These are phyloP conservation scores for Oophaga sylvatica DNA, from an alignment of 2,797 vertebrate species.

Conservation along the genomic window DNA sequence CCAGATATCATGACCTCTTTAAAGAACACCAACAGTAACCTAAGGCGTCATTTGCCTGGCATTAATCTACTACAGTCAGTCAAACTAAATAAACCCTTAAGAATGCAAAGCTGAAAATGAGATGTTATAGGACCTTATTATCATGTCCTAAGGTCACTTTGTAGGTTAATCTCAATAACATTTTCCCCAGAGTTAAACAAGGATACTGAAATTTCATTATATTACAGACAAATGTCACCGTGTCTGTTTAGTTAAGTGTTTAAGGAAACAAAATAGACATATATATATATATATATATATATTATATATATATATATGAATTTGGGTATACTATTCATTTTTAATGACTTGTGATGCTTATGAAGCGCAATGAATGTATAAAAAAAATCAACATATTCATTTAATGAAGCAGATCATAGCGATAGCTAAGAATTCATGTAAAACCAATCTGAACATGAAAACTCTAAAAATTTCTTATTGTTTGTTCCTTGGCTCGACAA, in stretches of 20 bases:
- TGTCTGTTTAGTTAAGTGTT: slow-evolving; percentile 61
- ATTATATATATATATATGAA: slow-evolving; percentile 26
- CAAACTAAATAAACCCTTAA: slow-evolving; percentile 77
- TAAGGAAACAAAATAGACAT: slow-evolving; percentile 62
- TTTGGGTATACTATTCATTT: slow-evolving; percentile 32
- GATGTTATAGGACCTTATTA: slow-evolving; percentile 73
- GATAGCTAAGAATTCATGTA: neutral
- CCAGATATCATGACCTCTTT: slow-evolving; percentile 73
- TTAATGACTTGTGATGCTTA: neutral
- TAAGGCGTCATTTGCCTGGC: slow-evolving; percentile 73
- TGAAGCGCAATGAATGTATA: neutral
- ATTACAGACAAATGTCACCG: slow-evolving; percentile 66
- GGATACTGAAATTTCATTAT: slow-evolving; percentile 69
- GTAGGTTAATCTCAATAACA: slow-evolving; percentile 68
- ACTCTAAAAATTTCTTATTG: no score
- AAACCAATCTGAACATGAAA: no score
- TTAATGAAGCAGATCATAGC: neutral
- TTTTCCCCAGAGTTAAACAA: slow-evolving; percentile 71
- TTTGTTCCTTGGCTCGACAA: no score
- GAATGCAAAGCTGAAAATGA: slow-evolving; percentile 70
- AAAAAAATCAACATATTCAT: slow-evolving; percentile 4
- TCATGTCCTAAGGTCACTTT: slow-evolving; percentile 71
- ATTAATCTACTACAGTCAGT: slow-evolving; percentile 71
- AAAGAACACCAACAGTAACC: slow-evolving; percentile 70
- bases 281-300: no score